Evolutionary conservation across 2,113 vertebrate genomes (phyloP).

Genomic region (Chamaetylas fuelleborni): DNA sequence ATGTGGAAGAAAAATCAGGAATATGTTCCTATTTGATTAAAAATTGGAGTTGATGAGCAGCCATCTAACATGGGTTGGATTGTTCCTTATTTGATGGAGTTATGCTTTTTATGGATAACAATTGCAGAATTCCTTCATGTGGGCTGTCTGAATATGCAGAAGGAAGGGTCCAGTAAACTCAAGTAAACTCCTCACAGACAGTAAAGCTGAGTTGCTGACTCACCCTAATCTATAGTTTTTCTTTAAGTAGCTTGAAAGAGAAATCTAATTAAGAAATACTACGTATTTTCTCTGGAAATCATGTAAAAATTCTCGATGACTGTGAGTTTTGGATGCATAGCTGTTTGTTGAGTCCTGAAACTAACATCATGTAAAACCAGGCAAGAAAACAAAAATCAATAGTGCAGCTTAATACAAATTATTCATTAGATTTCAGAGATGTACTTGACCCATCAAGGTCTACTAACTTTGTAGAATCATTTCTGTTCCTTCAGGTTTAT

Average conservation of each 20-base stretch:
- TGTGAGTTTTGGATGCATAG: not conserved
- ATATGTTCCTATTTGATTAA: not conserved
- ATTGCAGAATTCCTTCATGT: not conserved
- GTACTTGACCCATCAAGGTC: not conserved
- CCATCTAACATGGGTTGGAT: not conserved
- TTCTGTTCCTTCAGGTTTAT: not conserved
- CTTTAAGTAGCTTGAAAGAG: not conserved
- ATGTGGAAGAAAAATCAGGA: not conserved
- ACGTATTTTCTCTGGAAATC: not conserved
- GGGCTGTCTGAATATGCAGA: rapidly evolving
- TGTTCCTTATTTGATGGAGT: not conserved
- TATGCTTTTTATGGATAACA: not conserved
- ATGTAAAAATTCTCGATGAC: not conserved
- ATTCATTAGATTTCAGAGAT: not conserved
- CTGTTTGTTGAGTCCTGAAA: not conserved
- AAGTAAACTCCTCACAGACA: not conserved
- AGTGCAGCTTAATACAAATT: not conserved
- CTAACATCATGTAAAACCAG: not conserved
- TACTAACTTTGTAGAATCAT: not conserved
- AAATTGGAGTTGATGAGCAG: not conserved
- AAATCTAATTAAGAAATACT: not conserved
- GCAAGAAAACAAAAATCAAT: not conserved
- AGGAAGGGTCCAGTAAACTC: not conserved
- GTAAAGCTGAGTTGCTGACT: not conserved
- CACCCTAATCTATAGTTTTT: not conserved